A percentile compares a stretch with the other conserved stretches of the same genome.
phyloP scores from a whole-genome alignment of 1,140 invertebrate species.

The Neuroterus valhalla region DNA sequence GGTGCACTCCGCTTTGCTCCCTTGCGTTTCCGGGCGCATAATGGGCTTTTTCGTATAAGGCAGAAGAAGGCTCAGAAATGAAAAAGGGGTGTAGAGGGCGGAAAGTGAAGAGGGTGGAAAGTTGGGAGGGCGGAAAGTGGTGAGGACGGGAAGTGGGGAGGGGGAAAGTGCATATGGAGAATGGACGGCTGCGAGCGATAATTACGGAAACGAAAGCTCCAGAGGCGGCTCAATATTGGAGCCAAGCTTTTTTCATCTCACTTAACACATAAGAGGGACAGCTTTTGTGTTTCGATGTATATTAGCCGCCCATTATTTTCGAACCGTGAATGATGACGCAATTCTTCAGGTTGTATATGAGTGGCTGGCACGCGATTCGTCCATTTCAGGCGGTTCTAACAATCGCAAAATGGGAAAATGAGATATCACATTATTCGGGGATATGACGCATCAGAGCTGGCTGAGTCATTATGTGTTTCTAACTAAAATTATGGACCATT shows the following conservation, averaged over 20 bases:
- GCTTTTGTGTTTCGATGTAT: not conserved
- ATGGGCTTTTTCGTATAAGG: conserved; percentile 52
- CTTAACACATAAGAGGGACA: not conserved
- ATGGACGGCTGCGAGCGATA: conserved; percentile 48
- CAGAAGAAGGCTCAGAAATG: conserved; percentile 38
- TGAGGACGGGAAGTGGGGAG: conserved; percentile 48
- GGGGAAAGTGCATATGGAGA: conserved; percentile 44
- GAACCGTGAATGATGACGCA: not conserved
- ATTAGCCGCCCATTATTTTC: not conserved
- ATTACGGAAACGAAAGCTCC: conserved; percentile 52
- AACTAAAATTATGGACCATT: not conserved
- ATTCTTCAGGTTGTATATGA: not conserved
- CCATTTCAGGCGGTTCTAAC: not conserved
- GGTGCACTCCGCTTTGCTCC: conserved; percentile 39
- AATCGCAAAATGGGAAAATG: not conserved
- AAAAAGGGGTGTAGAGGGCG: conserved; percentile 37
- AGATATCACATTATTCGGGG: not conserved
- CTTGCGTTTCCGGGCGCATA: conserved; percentile 42
- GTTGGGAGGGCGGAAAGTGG: conserved; percentile 46
- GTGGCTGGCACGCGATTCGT: not conserved
- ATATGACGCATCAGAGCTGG: not conserved
- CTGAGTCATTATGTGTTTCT: not conserved
- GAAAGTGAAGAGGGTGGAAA: too few species aligned
- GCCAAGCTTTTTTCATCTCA: not conserved
- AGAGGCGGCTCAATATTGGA: conserved; percentile 37